phyloP scores from a whole-genome alignment of 2,797 vertebrate genomes.

The Malacoraja senta region DNA sequence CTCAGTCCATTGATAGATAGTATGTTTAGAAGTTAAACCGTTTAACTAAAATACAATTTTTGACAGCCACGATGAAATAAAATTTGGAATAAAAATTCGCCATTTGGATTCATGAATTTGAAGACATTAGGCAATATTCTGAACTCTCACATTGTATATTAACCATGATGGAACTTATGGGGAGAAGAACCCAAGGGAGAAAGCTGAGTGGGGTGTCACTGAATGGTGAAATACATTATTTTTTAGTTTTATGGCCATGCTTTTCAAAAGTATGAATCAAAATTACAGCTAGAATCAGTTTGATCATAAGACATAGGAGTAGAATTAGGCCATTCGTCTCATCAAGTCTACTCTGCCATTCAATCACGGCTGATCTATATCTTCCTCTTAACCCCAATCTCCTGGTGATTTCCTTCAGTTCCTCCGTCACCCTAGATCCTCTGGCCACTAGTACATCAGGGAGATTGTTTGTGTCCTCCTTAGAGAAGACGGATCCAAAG shows the following conservation, averaged over 20 bases:
- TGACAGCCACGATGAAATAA: not conserved
- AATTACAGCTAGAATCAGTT: not conserved
- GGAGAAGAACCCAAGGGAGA: not conserved
- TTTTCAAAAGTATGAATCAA: not conserved
- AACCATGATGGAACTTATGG: not conserved
- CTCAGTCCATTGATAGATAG: constrained; percentile 31
- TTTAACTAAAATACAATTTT: not conserved
- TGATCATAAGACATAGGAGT: too few species aligned
- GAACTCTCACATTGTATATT: not conserved
- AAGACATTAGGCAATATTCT: not conserved
- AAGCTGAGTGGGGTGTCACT: not conserved
- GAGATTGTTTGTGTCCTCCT: too few species aligned
- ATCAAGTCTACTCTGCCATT: too few species aligned
- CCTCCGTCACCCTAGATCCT: too few species aligned
- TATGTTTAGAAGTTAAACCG: constrained; percentile 13
- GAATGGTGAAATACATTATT: not conserved
- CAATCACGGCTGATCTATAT: too few species aligned
- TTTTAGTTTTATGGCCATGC: not conserved
- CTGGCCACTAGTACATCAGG: too few species aligned
- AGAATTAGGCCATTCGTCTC: too few species aligned
- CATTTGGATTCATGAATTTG: not conserved
- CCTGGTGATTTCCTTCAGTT: too few species aligned
- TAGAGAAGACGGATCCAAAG: too few species aligned
- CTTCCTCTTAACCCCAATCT: too few species aligned
- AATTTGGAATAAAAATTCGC: not conserved